A percentile compares a stretch with the other conserved stretches of the same genome.
These are phyloP conservation scores for Apis laboriosa DNA, from an alignment of 1,140 invertebrate genomes.

Conservation along the genomic window DNA sequence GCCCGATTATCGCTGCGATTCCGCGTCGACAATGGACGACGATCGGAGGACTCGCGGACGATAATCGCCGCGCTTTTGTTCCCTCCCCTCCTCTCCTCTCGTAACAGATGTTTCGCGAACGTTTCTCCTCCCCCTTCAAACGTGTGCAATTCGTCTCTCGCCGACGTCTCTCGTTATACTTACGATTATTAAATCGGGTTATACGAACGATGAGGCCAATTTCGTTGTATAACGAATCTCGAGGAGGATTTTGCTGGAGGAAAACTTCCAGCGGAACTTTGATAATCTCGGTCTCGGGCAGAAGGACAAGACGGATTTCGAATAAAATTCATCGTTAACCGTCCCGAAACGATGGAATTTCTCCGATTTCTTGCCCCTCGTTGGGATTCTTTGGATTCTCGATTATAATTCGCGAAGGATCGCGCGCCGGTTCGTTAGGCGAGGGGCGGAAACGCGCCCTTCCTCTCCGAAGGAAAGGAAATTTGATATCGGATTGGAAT, in stretches of 20 bases:
- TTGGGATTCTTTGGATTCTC: background rate
- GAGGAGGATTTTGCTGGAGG: background rate
- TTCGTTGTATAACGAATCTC: background rate
- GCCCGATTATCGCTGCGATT: constrained; percentile 16
- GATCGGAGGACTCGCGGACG: constrained; percentile 22
- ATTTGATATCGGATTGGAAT: constrained; percentile 11
- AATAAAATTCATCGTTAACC: background rate
- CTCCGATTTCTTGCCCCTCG: background rate
- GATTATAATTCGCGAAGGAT: constrained; percentile 23
- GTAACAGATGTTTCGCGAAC: background rate
- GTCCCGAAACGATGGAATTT: constrained; percentile 11
- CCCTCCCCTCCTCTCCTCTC: background rate
- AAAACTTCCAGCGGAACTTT: background rate
- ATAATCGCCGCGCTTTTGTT: constrained; percentile 9
- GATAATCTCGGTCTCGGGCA: background rate
- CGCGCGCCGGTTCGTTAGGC: background rate
- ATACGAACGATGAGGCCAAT: background rate
- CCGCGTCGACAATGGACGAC: constrained; percentile 17
- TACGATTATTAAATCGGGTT: background rate
- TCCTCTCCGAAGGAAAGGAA: background rate
- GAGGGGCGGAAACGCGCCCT: background rate
- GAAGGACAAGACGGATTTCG: background rate
- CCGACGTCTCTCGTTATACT: background rate
- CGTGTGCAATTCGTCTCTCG: background rate
- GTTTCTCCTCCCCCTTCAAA: background rate